Conservation (phyloP, 1,140 invertebrate species). For the Grapholita molesta region DNA sequence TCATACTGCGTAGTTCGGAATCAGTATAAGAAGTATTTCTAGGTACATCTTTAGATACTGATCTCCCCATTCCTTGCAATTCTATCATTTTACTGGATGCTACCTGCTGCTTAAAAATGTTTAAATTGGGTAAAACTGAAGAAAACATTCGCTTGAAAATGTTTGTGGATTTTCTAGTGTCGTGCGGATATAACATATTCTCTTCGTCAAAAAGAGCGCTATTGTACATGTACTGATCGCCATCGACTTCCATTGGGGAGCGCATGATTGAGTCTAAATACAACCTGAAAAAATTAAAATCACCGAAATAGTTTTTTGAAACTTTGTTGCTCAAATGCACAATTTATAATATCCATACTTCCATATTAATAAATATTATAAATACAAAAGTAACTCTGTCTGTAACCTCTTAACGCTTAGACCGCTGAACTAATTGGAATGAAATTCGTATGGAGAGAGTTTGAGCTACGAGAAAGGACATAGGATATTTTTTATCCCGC, state of each 20-base stretch:
- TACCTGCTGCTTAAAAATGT: not conserved
- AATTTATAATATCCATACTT: too few relatives aligned
- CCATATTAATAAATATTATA: too few relatives aligned
- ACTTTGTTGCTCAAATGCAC: too few relatives aligned
- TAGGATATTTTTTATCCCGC: too few relatives aligned
- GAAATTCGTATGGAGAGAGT: too few relatives aligned
- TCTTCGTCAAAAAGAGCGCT: slow-evolving; percentile 29
- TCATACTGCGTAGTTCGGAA: slow-evolving; percentile 43
- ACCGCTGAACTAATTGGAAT: too few relatives aligned
- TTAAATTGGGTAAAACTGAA: not conserved
- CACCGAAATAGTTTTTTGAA: too few relatives aligned
- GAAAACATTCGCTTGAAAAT: not conserved
- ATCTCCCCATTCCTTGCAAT: not conserved
- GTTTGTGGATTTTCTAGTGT: not conserved
- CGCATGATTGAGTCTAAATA: slow-evolving; percentile 57
- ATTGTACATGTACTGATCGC: slow-evolving; percentile 30
- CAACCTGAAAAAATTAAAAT: slow-evolving; percentile 39
- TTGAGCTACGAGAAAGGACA: too few relatives aligned
- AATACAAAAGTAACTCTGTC: too few relatives aligned
- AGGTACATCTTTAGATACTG: not conserved
- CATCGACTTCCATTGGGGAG: slow-evolving; percentile 43
- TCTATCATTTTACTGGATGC: not conserved
- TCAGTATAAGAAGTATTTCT: slow-evolving; percentile 42
- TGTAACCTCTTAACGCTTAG: too few relatives aligned
- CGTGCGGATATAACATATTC: slow-evolving; percentile 25